Base-by-base conservation (phyloP, 2,888 invertebrate genomes). In the Phengaris alcon region DNA sequence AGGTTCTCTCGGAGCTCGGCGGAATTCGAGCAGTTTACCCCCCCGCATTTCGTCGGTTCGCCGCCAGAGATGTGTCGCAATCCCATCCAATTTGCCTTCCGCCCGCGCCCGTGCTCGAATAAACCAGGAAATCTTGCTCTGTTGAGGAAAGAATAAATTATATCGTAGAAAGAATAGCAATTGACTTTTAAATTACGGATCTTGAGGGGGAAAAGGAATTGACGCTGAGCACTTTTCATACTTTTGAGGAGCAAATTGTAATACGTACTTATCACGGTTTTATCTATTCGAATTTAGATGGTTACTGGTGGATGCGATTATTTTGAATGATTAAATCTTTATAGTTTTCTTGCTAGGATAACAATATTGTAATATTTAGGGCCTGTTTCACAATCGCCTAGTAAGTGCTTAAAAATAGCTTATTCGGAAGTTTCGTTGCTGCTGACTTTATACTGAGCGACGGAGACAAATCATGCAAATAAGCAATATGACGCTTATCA, bases 51-150 rank as follows among this genome's bases (percentile, higher is more conserved):
- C 87, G 87, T 85, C 88, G 89, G 87, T 86, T 88, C 84, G 85
- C 86, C 86, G 87, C 86, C 85, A 86, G 85, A 90, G 89, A 90
- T 91, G 90, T 90, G 90, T 91, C 90, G 88, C 91, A 91, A 90
- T 91, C 88, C 88, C 84, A 88, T 90, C 91, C 90, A 92, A 91
- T 91, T 92, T 90, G 88, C 89, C 88, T 90, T 85, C 87, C 87
- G 87, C 87, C 86, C 87, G 85, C 85, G 85, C 88, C 87, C 86
- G 87, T 87, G 86, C 87, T 88, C 84, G 88, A 88, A 88, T 90
- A 90, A 90, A 88, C 88, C 89, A 87, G 88, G 87, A 91, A 91
- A 91, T 90, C 88, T 90, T 85, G 84, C 87, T 85, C 85, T 83
- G 82, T 80, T 85, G 82, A 84, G 85, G 83, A 85, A 86, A 85